These are phyloP conservation scores for Takifugu rubripes DNA, from an alignment of 2,797 vertebrate genomes.

Conservation along the genomic window DNA sequence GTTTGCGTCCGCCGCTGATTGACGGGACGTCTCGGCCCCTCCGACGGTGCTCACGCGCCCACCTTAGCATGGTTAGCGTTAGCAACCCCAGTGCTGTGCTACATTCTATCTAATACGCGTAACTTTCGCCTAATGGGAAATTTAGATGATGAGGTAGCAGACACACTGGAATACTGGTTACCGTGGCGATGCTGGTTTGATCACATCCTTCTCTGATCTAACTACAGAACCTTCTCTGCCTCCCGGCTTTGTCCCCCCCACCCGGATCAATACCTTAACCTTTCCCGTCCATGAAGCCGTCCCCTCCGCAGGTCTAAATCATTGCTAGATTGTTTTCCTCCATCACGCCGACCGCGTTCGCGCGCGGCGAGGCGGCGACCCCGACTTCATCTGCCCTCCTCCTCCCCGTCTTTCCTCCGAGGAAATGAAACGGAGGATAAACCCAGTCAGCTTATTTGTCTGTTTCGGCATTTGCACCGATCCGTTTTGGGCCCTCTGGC, in stretches of 20 bases:
- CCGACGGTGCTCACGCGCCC: conserved; percentile 45
- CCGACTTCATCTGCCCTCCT: conserved; percentile 51
- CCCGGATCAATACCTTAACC: conserved; percentile 71
- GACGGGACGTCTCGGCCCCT: conserved; percentile 52
- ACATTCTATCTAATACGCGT: too few species aligned
- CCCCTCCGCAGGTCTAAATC: conserved; percentile 55
- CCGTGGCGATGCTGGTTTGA: neutral
- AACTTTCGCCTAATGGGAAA: too few species aligned
- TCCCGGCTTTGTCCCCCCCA: conserved; percentile 45
- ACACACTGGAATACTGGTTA: neutral
- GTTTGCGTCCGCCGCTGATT: conserved; percentile 56
- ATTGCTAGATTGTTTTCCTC: conserved; percentile 49
- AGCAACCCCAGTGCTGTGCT: too few species aligned
- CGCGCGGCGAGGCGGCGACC: conserved; percentile 26
- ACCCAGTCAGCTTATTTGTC: conserved; percentile 64
- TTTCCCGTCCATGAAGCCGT: conserved; percentile 54
- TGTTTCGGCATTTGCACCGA: conserved; percentile 53
- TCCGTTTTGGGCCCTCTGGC: conserved; percentile 43
- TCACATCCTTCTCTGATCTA: neutral
- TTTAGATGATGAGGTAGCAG: too few species aligned
- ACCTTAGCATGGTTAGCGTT: too few species aligned
- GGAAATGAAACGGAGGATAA: conserved; percentile 27
- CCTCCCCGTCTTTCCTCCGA: conserved; percentile 10
- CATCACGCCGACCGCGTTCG: conserved; percentile 29
- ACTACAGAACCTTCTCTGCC: conserved; percentile 11